Conservation (phyloP, 2,113 vertebrate species). For the Pelecanus crispus region DNA sequence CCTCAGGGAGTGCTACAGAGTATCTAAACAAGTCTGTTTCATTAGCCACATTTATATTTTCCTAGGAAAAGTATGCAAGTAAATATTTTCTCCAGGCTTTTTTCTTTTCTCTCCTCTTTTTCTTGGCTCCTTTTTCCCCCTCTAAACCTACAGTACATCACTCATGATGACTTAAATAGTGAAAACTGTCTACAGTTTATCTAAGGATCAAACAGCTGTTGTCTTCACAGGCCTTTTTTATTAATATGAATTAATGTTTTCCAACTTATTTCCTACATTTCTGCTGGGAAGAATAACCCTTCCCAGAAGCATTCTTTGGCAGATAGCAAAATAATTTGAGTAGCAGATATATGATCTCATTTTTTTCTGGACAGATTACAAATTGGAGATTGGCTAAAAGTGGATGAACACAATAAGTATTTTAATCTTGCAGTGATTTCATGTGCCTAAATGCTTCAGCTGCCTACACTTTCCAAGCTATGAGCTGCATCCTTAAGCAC, state of each 20-base stretch:
- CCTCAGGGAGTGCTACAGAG: background rate
- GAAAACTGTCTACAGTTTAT: slow-evolving; percentile 60
- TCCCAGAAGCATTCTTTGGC: slow-evolving; percentile 61
- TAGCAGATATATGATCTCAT: slow-evolving; percentile 68
- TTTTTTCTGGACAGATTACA: slow-evolving; percentile 63
- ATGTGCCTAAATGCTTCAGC: slow-evolving; percentile 33
- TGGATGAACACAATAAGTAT: slow-evolving; percentile 34
- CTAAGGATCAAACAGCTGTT: slow-evolving; percentile 66
- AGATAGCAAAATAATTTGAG: slow-evolving; percentile 68
- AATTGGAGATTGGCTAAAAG: slow-evolving; percentile 56
- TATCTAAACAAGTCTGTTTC: slow-evolving; percentile 28
- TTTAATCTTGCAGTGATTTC: slow-evolving; percentile 63
- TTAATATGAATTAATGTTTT: slow-evolving; percentile 66
- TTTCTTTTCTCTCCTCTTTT: slow-evolving; percentile 33
- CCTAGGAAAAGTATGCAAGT: slow-evolving; percentile 47
- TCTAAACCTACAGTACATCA: slow-evolving; percentile 34
- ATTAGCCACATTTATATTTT: slow-evolving; percentile 40
- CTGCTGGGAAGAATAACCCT: slow-evolving; percentile 59
- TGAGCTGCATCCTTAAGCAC: slow-evolving; percentile 17
- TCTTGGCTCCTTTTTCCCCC: slow-evolving; percentile 34
- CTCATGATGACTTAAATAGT: slow-evolving; percentile 45
- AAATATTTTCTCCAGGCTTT: slow-evolving; percentile 51
- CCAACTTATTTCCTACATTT: slow-evolving; percentile 61
- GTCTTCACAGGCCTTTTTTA: slow-evolving; percentile 61
- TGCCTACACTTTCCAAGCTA: slow-evolving; percentile 38